Conservation (phyloP, 2,888 invertebrate genomes). For the Lasioglossum marginatum region DNA sequence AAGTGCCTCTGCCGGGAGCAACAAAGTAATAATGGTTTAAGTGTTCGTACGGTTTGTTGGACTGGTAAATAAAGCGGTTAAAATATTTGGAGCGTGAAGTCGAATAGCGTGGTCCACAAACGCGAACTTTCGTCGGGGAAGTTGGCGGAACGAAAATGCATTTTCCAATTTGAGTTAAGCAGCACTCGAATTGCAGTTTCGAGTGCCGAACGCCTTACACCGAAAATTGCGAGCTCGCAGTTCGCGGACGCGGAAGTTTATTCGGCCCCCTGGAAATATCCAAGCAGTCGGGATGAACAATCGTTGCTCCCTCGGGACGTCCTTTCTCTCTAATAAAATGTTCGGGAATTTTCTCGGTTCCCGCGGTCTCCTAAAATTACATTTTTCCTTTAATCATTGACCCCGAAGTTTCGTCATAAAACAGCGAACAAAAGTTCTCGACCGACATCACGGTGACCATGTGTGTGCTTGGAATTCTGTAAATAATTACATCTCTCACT, state of each 20-base stretch:
- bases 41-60: not conserved
- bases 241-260: slow-evolving; percentile 16
- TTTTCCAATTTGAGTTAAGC: slow-evolving; percentile 2
- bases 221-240: not conserved
- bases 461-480: too few relatives aligned
- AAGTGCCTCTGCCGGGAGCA: not conserved
- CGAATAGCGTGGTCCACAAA: not conserved
- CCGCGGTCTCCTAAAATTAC: not conserved
- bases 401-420: not conserved
- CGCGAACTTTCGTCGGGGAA: not conserved
- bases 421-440: not conserved
- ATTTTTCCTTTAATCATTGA: not conserved
- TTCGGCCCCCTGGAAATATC: not conserved
- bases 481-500: not conserved
- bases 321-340: not conserved
- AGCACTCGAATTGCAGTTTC: not conserved
- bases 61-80: slow-evolving; percentile 5
- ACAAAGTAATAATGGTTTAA: not conserved
- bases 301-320: not conserved
- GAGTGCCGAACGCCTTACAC: not conserved
- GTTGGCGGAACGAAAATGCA: not conserved
- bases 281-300: not conserved
- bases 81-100: not conserved
- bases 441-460: not conserved
- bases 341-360: not conserved